Evolutionary conservation across 2,888 invertebrate species (phyloP).

Genomic region (Ochropleura leucogaster): DNA sequence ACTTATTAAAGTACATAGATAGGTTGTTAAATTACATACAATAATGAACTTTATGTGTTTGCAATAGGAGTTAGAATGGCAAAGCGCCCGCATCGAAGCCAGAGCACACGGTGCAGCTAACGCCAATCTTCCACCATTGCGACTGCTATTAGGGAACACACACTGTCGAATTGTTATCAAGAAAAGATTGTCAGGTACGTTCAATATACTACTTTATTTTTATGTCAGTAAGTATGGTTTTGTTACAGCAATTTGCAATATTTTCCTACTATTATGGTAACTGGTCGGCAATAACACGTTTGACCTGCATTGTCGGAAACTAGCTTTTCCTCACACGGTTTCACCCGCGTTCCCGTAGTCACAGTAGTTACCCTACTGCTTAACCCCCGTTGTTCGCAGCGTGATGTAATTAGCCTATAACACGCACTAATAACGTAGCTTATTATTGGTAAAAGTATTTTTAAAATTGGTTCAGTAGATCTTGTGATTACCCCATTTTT

Average conservation of each 20-base stretch:
- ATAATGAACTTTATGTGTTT: constrained; percentile 11
- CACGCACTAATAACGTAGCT: too few species aligned
- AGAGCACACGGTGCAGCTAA: constrained; percentile 91
- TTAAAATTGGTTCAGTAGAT: too few species aligned
- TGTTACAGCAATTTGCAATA: not conserved
- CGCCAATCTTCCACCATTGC: constrained; percentile 94
- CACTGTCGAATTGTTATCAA: constrained; percentile 98
- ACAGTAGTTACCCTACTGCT: too few species aligned
- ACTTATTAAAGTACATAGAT: rapidly evolving
- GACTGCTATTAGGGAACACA: constrained; percentile 98
- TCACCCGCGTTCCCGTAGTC: too few species aligned
- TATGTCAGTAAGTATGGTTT: rapidly evolving
- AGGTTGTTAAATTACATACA: not conserved
- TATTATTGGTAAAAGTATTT: too few species aligned
- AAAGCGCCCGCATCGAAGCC: constrained; percentile 98
- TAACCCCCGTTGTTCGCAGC: too few species aligned
- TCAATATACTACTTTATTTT: constrained; percentile 2
- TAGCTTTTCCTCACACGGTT: too few species aligned
- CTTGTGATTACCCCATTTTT: too few species aligned
- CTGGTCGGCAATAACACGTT: not conserved
- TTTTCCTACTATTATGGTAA: constrained; percentile 59
- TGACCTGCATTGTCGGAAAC: not conserved
- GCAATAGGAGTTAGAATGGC: constrained; percentile 96
- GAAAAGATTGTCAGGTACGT: constrained; percentile 95
- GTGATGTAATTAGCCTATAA: too few species aligned